phyloP scores from a whole-genome alignment of 2,888 invertebrate genomes.

The Cephus pygmeus region DNA sequence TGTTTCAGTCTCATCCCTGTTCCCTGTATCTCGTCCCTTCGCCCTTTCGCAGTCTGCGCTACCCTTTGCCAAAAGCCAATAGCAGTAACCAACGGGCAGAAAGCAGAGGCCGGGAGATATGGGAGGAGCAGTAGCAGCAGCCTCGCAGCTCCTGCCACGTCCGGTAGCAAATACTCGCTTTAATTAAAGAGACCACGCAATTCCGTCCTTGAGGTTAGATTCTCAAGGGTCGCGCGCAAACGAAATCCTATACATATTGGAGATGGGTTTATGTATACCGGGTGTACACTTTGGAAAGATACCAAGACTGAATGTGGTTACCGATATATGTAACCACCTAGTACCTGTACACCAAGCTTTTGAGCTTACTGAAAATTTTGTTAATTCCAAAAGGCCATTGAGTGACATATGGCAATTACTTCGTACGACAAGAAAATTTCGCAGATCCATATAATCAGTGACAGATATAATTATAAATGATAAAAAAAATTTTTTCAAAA shows the following conservation, averaged over 20 bases:
- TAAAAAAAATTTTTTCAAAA: too few relatives aligned
- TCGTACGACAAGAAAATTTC: neutral
- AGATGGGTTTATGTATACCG: neutral
- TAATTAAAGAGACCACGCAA: slow-evolving; percentile 23
- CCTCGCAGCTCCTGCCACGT: slow-evolving; percentile 7
- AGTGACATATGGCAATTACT: neutral
- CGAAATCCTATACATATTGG: slow-evolving; percentile 9
- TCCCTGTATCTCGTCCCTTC: neutral
- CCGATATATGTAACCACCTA: neutral
- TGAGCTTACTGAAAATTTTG: too few relatives aligned
- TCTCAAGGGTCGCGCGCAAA: slow-evolving; percentile 11
- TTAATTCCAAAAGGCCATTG: neutral
- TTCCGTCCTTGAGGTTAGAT: slow-evolving; percentile 16
- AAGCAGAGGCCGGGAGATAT: neutral
- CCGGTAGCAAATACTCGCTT: slow-evolving; percentile 21
- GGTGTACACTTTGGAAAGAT: neutral
- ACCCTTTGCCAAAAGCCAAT: neutral
- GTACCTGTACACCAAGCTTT: too few relatives aligned
- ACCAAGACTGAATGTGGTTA: neutral
- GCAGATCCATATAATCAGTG: too few relatives aligned
- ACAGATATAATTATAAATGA: too few relatives aligned
- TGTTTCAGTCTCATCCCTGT: neutral
- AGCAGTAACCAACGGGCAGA: neutral
- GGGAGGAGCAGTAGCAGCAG: neutral
- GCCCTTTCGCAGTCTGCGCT: neutral